Conservation (phyloP, 2,113 vertebrate genomes). For the Grus americana region DNA sequence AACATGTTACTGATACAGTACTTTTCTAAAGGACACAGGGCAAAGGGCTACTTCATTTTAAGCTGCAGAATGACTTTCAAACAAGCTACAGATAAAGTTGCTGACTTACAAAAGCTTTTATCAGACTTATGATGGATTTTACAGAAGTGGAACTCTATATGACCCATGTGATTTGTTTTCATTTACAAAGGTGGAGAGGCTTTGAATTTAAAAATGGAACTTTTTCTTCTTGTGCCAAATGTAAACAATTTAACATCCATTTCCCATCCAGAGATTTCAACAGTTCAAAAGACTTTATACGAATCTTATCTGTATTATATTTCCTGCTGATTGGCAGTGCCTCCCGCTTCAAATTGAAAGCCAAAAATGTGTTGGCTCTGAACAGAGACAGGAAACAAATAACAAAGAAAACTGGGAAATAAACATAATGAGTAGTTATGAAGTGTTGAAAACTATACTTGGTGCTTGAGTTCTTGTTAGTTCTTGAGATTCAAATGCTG, state of each 20-base stretch:
- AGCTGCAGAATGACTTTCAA: slow-evolving; percentile 63
- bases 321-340: slow-evolving; percentile 77
- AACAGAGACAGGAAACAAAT: slow-evolving; percentile 73
- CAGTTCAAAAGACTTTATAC: slow-evolving; percentile 78
- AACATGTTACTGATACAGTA: background rate
- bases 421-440: slow-evolving; percentile 70
- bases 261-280: slow-evolving; percentile 75
- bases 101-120: slow-evolving; percentile 74
- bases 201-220: slow-evolving; percentile 80
- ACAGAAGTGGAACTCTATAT: slow-evolving; percentile 67
- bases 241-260: slow-evolving; percentile 79
- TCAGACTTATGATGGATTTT: slow-evolving; percentile 70
- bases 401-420: slow-evolving; percentile 76
- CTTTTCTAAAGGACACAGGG: slow-evolving; percentile 36
- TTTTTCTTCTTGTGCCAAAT: slow-evolving; percentile 78
- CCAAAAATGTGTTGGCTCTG: slow-evolving; percentile 75
- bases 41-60: slow-evolving; percentile 46
- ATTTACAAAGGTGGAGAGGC: slow-evolving; percentile 72
- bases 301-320: slow-evolving; percentile 81
- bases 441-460: slow-evolving; percentile 74
- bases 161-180: slow-evolving; percentile 76
- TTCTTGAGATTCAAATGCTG: slow-evolving; percentile 46
- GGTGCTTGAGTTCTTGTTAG: slow-evolving; percentile 43
- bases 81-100: slow-evolving; percentile 68
- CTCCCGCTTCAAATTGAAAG: slow-evolving; percentile 66